phyloP scores from a whole-genome alignment of 1,140 invertebrate genomes.

The Lysiphlebus fabarum region DNA sequence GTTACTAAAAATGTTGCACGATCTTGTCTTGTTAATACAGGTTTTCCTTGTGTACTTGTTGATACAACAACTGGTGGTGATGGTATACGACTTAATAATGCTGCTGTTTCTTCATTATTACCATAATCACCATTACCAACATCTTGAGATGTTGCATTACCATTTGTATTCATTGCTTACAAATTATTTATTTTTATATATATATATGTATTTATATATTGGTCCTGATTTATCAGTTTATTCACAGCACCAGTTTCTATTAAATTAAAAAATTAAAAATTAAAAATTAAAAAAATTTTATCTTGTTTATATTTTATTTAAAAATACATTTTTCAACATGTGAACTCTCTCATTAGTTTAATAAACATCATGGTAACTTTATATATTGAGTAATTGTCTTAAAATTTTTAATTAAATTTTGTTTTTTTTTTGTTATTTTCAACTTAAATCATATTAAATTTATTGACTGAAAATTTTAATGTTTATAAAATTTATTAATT shows the following conservation, averaged over 20 bases:
- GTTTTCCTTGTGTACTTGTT: conserved; percentile 58
- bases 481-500: too few relatives aligned
- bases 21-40: conserved; percentile 78
- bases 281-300: too few relatives aligned
- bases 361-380: background rate
- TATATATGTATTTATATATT: background rate
- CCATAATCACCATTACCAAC: conserved; percentile 51
- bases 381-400: too few relatives aligned
- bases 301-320: too few relatives aligned
- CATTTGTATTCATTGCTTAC: conserved; percentile 46
- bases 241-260: conserved; percentile 40
- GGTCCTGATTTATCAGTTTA: conserved; percentile 18
- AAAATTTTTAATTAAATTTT: too few relatives aligned
- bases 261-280: conserved; percentile 31
- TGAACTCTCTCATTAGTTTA: background rate
- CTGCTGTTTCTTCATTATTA: conserved; percentile 76
- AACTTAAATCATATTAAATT: too few relatives aligned
- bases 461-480: too few relatives aligned
- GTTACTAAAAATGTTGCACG: conserved; percentile 72
- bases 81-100: conserved; percentile 63
- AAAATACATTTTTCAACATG: too few relatives aligned
- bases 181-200: conserved; percentile 19
- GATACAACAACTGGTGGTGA: conserved; percentile 57
- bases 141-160: conserved; percentile 46
- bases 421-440: too few relatives aligned